Evolutionary conservation across 2,797 vertebrate species (phyloP).

Genomic region (Diceros bicornis): DNA sequence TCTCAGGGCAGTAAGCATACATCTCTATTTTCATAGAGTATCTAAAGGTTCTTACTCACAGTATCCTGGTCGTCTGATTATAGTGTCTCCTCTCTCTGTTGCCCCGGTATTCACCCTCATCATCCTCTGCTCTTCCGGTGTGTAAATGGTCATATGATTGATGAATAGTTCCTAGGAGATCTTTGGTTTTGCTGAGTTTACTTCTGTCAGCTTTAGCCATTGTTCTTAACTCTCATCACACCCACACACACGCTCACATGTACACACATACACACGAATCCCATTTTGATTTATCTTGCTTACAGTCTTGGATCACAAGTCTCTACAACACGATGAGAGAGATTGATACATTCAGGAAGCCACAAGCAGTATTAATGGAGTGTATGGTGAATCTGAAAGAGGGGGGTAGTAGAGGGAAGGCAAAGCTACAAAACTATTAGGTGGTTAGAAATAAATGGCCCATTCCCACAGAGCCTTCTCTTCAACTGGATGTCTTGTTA

Average conservation of each 20-base stretch:
- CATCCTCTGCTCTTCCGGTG: not conserved
- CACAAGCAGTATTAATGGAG: not conserved
- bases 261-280: not conserved
- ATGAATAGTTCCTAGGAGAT: not conserved
- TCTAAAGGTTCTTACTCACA: not conserved
- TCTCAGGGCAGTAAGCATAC: not conserved
- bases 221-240: not conserved
- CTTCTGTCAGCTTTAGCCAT: not conserved
- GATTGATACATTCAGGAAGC: not conserved
- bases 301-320: not conserved
- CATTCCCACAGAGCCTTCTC: not conserved
- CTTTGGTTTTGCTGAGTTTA: not conserved
- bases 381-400: not conserved
- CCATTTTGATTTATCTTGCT: conserved; percentile 42
- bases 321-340: not conserved
- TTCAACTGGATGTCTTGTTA: not conserved
- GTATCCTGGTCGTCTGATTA: not conserved
- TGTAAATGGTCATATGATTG: too few species aligned
- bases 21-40: not conserved
- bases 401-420: accelerated
- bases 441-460: not conserved
- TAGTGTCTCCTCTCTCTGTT: not conserved
- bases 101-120: not conserved
- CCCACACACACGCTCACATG: not conserved
- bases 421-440: not conserved